Base-by-base conservation (phyloP, 2,797 vertebrate species). In the Melanotaenia pygmaea region DNA sequence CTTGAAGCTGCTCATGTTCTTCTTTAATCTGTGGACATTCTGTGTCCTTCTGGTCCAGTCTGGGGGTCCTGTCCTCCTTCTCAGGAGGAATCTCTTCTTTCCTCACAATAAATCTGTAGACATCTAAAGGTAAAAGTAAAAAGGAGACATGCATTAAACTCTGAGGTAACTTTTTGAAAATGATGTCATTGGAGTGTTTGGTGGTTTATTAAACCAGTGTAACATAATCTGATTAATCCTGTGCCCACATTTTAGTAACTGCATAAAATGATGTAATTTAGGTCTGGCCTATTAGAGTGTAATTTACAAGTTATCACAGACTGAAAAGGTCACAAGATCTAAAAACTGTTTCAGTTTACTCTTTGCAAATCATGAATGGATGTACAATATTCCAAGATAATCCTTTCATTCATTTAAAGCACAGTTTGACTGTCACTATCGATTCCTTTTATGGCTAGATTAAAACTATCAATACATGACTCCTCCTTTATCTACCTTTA, bases 1-100 rank as follows among this genome's bases (percentile, higher is more conserved):
- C 9, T 16, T 58, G 54, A 47, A 59, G 12, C 43, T 69, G 57
- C 28, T 72, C 62, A 4, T 58, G 53, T 18, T 59, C 68, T 37
- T 63, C 59, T 45, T 64, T 57, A 3, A 67, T 30, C 11, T 43
- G 12, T 12, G 37, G 24, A n/a, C 14, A 26, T 18, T 67, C 9
- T 11, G 18, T 10, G 5, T 57, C 35, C 35, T 56, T 35, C 51
- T 67, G 51, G 4, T 57, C 24, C 53, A 37, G 7, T 12, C 12
- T 30, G 24, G 11, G 8, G 43, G 30, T 59, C 30, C 22, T 20
- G 8, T 59, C 13, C 28, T 34, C 30, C 22, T n/a, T 58, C 24
- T 54, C 35, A 16, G 58, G n/a, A 12, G 11, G 34, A 53, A n/a
- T 12, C 18, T 28, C 34, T 40, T 61, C 45, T 43, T 67, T n/a